Evolutionary conservation across 2,113 vertebrate species (phyloP).

Genomic region (Ellobius talpinus): DNA sequence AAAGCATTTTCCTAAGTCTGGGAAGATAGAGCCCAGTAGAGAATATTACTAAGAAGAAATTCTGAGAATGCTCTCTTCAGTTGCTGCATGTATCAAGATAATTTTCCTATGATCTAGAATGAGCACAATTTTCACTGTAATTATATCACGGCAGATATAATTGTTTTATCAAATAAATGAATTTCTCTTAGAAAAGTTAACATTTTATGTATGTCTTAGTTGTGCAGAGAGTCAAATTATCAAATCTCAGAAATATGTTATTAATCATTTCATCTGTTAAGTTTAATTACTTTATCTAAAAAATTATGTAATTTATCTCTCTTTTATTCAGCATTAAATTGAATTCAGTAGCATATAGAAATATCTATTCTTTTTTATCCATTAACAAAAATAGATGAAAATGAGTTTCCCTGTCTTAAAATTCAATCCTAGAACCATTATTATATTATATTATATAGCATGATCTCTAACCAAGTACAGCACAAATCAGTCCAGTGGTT

Average conservation of each 20-base stretch:
- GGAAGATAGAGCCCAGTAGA: neutral
- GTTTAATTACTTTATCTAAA: constrained; percentile 18
- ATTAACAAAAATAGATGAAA: neutral
- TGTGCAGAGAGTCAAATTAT: neutral
- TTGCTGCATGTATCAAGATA: neutral
- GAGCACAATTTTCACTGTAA: neutral
- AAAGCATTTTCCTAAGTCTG: neutral
- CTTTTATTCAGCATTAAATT: neutral
- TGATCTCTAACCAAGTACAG: neutral
- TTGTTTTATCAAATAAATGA: neutral
- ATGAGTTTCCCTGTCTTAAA: neutral
- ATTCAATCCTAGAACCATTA: neutral
- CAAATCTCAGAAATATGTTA: neutral
- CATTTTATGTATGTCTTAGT: neutral
- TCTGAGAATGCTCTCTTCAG: neutral
- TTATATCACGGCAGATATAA: neutral
- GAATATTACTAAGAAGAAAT: neutral
- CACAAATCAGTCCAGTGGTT: neutral
- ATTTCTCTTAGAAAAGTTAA: constrained; percentile 5
- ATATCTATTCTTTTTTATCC: neutral
- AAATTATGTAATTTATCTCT: neutral
- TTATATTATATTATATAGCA: neutral
- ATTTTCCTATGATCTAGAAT: neutral
- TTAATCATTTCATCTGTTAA: neutral
- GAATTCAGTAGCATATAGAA: neutral